Evolutionary conservation across 2,113 vertebrate species (phyloP).

Genomic region (Charadrius vociferus): DNA sequence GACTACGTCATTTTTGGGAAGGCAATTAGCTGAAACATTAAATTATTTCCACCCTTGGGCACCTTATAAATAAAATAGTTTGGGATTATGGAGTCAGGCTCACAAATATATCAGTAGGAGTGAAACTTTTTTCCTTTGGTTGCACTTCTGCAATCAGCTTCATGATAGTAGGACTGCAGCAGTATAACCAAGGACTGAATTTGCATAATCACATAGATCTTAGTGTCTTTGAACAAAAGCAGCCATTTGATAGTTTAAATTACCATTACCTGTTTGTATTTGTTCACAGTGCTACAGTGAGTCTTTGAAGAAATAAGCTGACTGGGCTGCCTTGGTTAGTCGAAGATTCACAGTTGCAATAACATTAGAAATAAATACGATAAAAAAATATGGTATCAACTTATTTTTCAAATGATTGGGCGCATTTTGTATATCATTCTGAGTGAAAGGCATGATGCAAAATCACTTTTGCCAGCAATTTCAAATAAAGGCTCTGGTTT

Average conservation of each 20-base stretch:
- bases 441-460: neutral
- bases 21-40: neutral
- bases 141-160: neutral
- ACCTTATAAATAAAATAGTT: neutral
- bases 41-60: neutral
- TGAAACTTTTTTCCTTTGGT: neutral
- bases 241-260: neutral
- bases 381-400: neutral
- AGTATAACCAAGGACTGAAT: neutral
- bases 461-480: slow-evolving; percentile 24
- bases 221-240: neutral
- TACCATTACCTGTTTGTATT: neutral
- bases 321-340: neutral
- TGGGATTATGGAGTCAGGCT: neutral
- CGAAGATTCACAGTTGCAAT: neutral
- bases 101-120: too few relatives aligned
- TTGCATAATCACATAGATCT: neutral
- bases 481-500: slow-evolving; percentile 22
- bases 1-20: neutral
- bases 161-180: neutral
- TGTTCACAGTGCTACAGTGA: neutral
- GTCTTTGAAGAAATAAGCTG: neutral
- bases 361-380: neutral
- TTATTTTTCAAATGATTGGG: neutral
- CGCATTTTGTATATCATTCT: neutral